Conservation (phyloP, 2,113 vertebrate species). For the Eulemur rufifrons region DNA sequence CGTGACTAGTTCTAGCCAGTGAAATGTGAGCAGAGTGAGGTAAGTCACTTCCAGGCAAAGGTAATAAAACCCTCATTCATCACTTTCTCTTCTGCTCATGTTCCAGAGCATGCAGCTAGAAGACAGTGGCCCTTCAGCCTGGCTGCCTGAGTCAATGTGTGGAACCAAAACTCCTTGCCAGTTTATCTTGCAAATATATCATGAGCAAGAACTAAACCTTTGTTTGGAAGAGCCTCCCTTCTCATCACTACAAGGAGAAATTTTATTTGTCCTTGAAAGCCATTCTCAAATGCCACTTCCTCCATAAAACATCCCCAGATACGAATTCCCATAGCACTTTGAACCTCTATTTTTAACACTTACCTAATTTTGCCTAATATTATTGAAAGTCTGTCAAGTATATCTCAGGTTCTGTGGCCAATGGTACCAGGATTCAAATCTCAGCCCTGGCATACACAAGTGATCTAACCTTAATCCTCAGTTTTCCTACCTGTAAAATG, state of each 20-base stretch:
- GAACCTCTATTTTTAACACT: background rate
- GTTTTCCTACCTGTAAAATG: background rate
- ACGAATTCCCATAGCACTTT: background rate
- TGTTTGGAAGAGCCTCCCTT: background rate
- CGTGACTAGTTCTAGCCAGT: background rate
- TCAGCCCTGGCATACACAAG: background rate
- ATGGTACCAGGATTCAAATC: background rate
- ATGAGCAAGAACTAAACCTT: background rate
- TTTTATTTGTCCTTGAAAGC: background rate
- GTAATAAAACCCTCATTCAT: accelerated
- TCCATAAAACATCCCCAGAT: background rate
- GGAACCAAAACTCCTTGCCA: background rate
- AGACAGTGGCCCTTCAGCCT: background rate
- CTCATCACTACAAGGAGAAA: background rate
- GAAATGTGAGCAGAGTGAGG: background rate
- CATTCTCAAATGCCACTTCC: background rate
- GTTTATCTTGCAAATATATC: background rate
- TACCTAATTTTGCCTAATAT: background rate
- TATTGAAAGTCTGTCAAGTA: background rate
- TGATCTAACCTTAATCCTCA: background rate
- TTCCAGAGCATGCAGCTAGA: background rate
- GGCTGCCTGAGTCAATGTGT: background rate
- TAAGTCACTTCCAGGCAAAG: background rate
- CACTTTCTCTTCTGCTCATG: background rate
- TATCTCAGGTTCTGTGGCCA: background rate